phyloP scores from a whole-genome alignment of 2,888 invertebrate species.

The Hanleya hanleyi region DNA sequence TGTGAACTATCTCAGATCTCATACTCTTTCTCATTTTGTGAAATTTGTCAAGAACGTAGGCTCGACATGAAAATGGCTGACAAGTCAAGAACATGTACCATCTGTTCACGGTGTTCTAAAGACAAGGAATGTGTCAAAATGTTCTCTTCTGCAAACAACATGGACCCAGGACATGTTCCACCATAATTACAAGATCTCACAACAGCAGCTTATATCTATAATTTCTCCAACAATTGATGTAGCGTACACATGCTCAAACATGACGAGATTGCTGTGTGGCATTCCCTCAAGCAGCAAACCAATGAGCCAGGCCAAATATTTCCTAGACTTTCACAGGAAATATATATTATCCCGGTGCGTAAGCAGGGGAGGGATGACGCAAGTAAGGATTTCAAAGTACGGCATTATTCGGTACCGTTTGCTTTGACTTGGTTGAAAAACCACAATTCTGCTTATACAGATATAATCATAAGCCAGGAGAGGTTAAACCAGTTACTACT shows the following conservation, averaged over 20 bases:
- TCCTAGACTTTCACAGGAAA: no score
- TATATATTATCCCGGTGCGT: slow-evolving; percentile 18
- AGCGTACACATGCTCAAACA: slow-evolving; percentile 21
- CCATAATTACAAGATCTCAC: slow-evolving; percentile 1
- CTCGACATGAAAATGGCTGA: no score
- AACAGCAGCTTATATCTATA: slow-evolving; percentile 20
- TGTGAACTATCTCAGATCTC: slow-evolving; percentile 35
- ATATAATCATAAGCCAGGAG: slow-evolving; percentile 19
- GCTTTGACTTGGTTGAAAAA: slow-evolving; percentile 21
- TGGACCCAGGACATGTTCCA: slow-evolving; percentile 20
- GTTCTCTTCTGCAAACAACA: no score
- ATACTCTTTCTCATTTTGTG: slow-evolving; percentile 25
- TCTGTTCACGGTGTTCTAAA: no score
- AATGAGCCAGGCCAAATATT: slow-evolving; percentile 14
- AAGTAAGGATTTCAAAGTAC: slow-evolving; percentile 26
- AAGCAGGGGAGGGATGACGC: slow-evolving; percentile 25
- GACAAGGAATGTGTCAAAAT: no score
- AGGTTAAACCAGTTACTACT: slow-evolving; percentile 13
- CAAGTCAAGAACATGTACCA: no score
- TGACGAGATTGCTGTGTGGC: slow-evolving; percentile 19
- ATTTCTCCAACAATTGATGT: slow-evolving; percentile 16
- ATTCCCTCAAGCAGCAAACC: slow-evolving; percentile 18
- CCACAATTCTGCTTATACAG: slow-evolving; percentile 27
- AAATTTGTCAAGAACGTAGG: no score
- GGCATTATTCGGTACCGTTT: slow-evolving; percentile 17